Percentiles rank a stretch among this genome's conserved stretches.
Evolutionary conservation across 2,113 vertebrate genomes (phyloP).

Genomic region (Zosterops lateralis): DNA sequence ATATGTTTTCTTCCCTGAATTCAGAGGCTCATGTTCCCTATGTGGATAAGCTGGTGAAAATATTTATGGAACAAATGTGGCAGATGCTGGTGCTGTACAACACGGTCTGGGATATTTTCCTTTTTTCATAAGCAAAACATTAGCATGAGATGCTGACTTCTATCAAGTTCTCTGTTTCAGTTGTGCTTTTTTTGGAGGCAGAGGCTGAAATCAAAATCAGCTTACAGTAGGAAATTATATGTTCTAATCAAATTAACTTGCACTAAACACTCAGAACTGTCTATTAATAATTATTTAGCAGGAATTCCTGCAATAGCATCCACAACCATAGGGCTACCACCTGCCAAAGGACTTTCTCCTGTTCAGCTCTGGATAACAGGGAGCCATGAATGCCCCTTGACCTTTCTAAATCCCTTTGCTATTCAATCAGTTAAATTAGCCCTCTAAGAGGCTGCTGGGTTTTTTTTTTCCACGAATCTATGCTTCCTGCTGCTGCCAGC

Average conservation of each 20-base stretch:
- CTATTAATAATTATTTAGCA: neutral
- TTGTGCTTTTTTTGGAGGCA: neutral
- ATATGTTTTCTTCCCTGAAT: neutral
- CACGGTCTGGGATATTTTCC: neutral
- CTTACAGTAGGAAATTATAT: neutral
- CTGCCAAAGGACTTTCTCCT: conserved; percentile 35
- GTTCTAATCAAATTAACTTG: neutral
- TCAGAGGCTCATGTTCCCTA: neutral
- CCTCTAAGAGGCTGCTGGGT: conserved; percentile 51
- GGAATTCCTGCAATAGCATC: neutral
- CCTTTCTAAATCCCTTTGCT: conserved; percentile 74
- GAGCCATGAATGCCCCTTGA: conserved; percentile 73
- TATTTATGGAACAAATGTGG: neutral
- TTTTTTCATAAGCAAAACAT: neutral
- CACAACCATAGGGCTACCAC: neutral
- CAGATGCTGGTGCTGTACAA: neutral
- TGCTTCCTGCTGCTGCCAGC: conserved; percentile 50
- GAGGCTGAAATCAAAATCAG: neutral
- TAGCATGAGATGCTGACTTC: neutral
- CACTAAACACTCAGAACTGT: neutral
- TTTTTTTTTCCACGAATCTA: conserved; percentile 40
- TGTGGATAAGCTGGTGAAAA: neutral
- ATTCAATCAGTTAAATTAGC: conserved; percentile 75
- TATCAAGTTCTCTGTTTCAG: neutral
- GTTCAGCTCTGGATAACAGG: conserved; percentile 2